Conservation (phyloP, 2,113 vertebrate species). For the Phrynocephalus versicolor region DNA sequence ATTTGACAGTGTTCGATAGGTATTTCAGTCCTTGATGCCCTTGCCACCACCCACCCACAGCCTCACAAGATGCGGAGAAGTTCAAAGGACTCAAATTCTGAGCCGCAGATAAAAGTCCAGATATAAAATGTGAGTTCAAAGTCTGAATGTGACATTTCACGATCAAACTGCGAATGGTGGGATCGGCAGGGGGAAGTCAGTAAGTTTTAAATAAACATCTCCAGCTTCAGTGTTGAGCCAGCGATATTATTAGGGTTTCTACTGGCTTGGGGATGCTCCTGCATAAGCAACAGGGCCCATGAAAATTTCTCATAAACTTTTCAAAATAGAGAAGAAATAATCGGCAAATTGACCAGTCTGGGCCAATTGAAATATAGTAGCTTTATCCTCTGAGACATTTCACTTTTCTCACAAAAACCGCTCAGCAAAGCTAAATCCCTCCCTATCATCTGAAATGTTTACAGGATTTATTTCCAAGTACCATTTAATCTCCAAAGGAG, state of each 20-base stretch:
- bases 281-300: not conserved
- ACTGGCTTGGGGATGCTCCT: not conserved
- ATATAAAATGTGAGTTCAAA: not conserved
- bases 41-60: not conserved
- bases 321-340: not conserved
- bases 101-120: no score
- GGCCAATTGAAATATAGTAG: rapidly evolving
- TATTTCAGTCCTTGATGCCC: no score
- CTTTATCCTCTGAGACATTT: not conserved
- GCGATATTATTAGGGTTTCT: not conserved
- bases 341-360: not conserved
- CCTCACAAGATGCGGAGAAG: not conserved
- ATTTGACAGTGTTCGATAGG: not conserved
- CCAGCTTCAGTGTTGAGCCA: not conserved
- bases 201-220: not conserved
- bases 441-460: conserved; percentile 46
- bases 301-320: no score
- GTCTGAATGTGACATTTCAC: not conserved
- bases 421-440: conserved; percentile 28
- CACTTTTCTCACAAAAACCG: conserved; percentile 32
- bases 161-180: not conserved
- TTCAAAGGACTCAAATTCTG: not conserved
- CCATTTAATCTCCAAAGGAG: conserved; percentile 55
- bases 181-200: not conserved
- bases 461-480: conserved; percentile 52